Evolutionary conservation across 2,113 vertebrate species (phyloP).

Genomic region (Apeltes quadracus): DNA sequence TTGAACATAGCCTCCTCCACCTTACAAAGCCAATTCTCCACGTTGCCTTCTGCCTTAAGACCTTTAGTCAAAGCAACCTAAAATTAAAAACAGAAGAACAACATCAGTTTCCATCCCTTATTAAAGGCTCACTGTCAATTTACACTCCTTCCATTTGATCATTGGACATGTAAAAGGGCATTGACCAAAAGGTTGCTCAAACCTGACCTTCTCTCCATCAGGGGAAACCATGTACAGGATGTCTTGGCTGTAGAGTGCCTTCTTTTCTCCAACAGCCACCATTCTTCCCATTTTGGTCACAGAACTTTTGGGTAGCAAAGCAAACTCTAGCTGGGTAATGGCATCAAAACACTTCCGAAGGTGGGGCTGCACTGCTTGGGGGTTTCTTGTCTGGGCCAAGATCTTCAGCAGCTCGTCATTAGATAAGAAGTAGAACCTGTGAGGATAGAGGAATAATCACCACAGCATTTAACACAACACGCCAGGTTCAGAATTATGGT

Average conservation of each 20-base stretch:
- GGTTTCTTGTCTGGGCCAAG: constrained; percentile 87
- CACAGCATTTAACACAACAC: background rate
- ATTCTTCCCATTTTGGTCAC: constrained; percentile 30
- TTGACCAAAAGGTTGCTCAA: constrained; percentile 13
- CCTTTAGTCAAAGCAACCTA: constrained; percentile 85
- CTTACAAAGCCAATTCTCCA: constrained; percentile 87
- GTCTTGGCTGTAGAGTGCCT: constrained; percentile 82
- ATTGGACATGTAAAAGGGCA: constrained; percentile 11
- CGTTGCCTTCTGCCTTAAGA: constrained; percentile 86
- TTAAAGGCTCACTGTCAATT: background rate
- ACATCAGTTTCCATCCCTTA: background rate
- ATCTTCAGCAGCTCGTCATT: constrained; percentile 89
- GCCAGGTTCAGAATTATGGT: background rate
- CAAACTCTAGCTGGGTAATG: constrained; percentile 84
- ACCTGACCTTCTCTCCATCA: constrained; percentile 84
- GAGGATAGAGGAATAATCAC: background rate
- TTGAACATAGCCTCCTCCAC: constrained; percentile 88
- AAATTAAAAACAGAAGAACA: constrained; percentile 4
- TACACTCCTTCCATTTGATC: background rate
- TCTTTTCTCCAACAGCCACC: constrained; percentile 68
- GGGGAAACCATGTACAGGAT: constrained; percentile 88
- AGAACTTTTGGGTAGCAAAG: constrained; percentile 58
- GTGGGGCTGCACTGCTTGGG: constrained; percentile 87
- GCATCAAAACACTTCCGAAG: constrained; percentile 89
- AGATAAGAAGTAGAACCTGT: constrained; percentile 89